Percentiles rank a stretch among this genome's conserved stretches.
Conservation (phyloP, 2,113 vertebrate species). For the Osmerus eperlanus region DNA sequence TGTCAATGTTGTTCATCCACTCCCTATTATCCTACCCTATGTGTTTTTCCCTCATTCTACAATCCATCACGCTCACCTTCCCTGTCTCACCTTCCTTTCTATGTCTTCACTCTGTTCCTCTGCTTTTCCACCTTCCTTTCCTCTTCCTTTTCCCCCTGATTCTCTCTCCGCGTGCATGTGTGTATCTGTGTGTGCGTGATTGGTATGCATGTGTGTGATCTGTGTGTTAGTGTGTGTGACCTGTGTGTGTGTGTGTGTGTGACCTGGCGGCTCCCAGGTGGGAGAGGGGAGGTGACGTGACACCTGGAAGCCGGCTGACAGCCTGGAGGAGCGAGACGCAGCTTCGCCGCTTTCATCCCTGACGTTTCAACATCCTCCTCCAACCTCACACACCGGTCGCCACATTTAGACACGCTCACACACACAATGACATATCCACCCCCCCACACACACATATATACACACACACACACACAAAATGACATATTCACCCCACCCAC, state of each 20-base stretch:
- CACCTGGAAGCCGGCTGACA: slow-evolving; percentile 61
- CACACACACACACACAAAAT: neutral
- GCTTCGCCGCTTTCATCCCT: slow-evolving; percentile 53
- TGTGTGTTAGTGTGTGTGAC: neutral
- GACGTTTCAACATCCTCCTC: slow-evolving; percentile 37
- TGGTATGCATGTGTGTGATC: neutral
- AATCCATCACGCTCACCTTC: neutral
- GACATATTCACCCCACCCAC: neutral
- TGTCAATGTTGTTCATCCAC: slow-evolving; percentile 4
- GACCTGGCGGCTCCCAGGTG: slow-evolving; percentile 51
- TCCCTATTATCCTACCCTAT: neutral
- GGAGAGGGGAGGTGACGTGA: slow-evolving; percentile 54
- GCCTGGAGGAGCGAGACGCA: slow-evolving; percentile 31
- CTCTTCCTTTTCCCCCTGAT: slow-evolving; percentile 1
- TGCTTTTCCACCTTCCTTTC: slow-evolving; percentile 1
- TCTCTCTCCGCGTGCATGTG: neutral
- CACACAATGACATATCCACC: slow-evolving; percentile 4
- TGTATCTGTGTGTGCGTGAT: neutral
- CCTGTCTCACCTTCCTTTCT: no score
- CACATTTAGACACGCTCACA: slow-evolving; percentile 1
- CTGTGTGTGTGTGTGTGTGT: slow-evolving; percentile 13
- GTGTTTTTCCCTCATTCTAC: neutral
- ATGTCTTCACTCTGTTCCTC: slow-evolving; percentile 9
- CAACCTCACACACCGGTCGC: slow-evolving; percentile 14
- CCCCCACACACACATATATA: slow-evolving; percentile 1